phyloP scores from a whole-genome alignment of 1,140 invertebrate species.

The Dysdera silvatica region DNA sequence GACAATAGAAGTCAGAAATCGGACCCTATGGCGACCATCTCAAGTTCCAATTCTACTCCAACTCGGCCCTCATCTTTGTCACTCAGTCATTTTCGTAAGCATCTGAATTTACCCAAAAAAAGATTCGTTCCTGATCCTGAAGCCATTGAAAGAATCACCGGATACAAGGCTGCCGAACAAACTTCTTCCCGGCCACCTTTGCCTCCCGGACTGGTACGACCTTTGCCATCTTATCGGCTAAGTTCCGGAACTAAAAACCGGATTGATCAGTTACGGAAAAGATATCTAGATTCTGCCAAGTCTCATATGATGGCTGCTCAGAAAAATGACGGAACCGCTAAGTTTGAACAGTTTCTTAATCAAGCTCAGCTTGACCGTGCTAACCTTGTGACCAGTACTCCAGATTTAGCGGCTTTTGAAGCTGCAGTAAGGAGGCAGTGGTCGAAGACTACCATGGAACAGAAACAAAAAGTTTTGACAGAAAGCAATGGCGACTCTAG shows the following conservation, averaged over 20 bases:
- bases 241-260: neutral
- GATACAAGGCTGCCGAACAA: slow-evolving; percentile 18
- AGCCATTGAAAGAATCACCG: slow-evolving; percentile 23
- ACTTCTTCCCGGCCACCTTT: slow-evolving; percentile 15
- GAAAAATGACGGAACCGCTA: neutral
- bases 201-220: too few relatives aligned
- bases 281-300: slow-evolving; percentile 11
- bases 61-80: too few relatives aligned
- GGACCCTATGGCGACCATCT: too few relatives aligned
- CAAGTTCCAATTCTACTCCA: too few relatives aligned
- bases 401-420: slow-evolving; percentile 16
- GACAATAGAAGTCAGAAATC: too few relatives aligned
- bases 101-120: slow-evolving; percentile 13
- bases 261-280: slow-evolving; percentile 10
- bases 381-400: slow-evolving; percentile 13
- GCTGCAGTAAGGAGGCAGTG: slow-evolving; percentile 18
- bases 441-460: too few relatives aligned
- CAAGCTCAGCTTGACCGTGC: slow-evolving; percentile 22
- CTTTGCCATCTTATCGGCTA: neutral
- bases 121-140: slow-evolving; percentile 24
- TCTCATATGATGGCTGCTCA: neutral
- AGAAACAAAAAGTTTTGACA: too few relatives aligned
- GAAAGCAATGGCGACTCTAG: neutral
- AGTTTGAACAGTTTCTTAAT: slow-evolving; percentile 16
- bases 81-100: too few relatives aligned